Conservation (phyloP, 1,140 invertebrate genomes). For the Lamellibrachia luymesi region DNA sequence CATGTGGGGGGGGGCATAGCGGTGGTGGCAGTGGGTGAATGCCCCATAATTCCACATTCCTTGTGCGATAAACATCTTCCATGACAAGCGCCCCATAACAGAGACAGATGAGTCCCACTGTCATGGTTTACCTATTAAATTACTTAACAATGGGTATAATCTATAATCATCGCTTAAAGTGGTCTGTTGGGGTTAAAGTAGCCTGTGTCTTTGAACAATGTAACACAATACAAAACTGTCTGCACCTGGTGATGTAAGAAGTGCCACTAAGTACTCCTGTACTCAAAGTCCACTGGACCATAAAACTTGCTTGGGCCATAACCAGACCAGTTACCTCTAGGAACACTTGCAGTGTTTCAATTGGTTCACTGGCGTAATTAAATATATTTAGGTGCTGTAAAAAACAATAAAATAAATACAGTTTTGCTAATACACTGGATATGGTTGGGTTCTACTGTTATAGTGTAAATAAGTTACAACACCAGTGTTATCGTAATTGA, state of each 20-base stretch:
- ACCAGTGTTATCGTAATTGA: too few species aligned
- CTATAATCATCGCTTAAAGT: neutral
- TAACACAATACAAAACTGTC: neutral
- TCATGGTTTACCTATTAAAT: neutral
- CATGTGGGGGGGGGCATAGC: neutral
- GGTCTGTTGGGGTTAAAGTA: neutral
- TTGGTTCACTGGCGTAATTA: neutral
- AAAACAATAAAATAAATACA: neutral
- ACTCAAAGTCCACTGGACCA: neutral
- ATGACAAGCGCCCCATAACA: neutral
- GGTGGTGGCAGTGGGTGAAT: neutral
- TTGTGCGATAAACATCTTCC: neutral
- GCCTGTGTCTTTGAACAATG: neutral
- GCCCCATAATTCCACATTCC: neutral
- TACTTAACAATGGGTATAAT: neutral
- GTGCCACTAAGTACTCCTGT: neutral
- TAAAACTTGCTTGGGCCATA: neutral
- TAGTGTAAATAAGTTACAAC: too few species aligned
- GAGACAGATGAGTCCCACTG: neutral
- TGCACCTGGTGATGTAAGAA: neutral
- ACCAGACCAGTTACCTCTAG: too few species aligned
- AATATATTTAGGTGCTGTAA: neutral
- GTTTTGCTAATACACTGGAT: too few species aligned
- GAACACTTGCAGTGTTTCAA: too few species aligned
- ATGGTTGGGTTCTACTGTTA: too few species aligned